Evolutionary conservation across 2,888 invertebrate genomes (phyloP), one percentile per base, ranked within the genome.

Genomic region (Elysia crispata): DNA sequence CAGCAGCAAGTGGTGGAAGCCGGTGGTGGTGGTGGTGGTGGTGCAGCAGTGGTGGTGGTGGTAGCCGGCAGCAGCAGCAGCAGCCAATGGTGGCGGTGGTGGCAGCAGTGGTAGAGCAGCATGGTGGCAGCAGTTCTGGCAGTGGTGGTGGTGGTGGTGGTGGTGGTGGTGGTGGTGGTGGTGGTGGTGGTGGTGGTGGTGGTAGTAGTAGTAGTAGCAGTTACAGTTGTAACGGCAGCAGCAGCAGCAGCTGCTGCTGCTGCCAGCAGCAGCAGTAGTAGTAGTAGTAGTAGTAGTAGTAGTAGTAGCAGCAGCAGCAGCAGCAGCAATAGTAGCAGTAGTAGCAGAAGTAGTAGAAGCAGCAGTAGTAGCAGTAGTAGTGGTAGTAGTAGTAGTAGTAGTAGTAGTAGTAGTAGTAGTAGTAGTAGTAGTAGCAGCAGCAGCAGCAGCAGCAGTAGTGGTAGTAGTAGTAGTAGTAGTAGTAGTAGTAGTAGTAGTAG

Each of bases 381-480:
- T 64, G 25, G 64, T 64, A 64, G 64, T 64, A 64, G 64, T 64
- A 64, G 64, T 64, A 64, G 64, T 64, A 64, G 64, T 64, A 64
- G 64, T 64, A 64, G 64, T 64, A 64, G 64, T 64, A 64, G 64
- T 64, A 64, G 64, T 64, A 64, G 64, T 64, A 64, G 64, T 64
- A 64, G 64, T 64, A 64, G 64, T 64, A 64, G 13, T 64, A 54
- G 54, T 54, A 54, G 54, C 18, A 54, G 64, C 25, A 64, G 64
- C 25, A 64, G 64, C 25, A 64, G 13, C 25, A 64, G 64, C 25
- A 64, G 64, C 25, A n/a, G 15, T 18, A n/a, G 13, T 64, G 25
- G 64, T 64, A 64, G 64, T 64, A 64, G 64, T 64, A 64, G 64
- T 64, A 64, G 64, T 64, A 64, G 23, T 64, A 64, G 64, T 64